These are phyloP conservation scores for Gymnogyps californianus DNA, from an alignment of 2,113 vertebrate genomes.

Conservation along the genomic window DNA sequence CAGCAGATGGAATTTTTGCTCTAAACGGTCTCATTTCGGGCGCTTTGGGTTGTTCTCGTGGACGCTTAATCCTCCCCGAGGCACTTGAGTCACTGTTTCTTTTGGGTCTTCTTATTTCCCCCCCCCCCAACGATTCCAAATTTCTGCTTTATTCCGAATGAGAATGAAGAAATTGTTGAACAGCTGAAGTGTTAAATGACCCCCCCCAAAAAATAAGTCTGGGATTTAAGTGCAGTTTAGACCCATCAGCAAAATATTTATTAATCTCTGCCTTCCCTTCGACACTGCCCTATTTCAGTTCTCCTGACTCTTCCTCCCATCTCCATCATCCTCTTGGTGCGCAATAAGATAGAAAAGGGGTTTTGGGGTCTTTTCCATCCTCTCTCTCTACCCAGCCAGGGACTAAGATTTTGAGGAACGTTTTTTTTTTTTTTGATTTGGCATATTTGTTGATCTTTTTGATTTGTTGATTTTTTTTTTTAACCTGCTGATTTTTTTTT, in stretches of 20 bases:
- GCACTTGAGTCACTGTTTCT: neutral
- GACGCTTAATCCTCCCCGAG: neutral
- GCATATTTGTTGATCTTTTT: neutral
- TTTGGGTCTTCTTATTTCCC: fast-evolving
- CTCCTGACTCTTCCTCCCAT: neutral
- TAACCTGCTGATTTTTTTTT: neutral
- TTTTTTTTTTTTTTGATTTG: neutral
- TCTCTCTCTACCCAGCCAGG: neutral
- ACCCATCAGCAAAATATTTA: neutral
- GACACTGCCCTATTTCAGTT: neutral
- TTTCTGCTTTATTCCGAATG: neutral
- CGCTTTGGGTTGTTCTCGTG: neutral
- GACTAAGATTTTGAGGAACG: neutral
- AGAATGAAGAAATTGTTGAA: neutral
- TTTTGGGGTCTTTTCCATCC: neutral
- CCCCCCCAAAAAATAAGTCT: neutral
- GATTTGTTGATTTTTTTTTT: neutral
- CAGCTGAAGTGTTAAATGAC: neutral
- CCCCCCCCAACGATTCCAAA: too few relatives aligned
- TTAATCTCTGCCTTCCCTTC: neutral
- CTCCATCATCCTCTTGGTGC: neutral
- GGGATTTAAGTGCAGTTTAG: neutral
- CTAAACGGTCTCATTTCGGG: neutral
- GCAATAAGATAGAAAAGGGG: neutral
- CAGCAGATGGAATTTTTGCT: neutral